Evolutionary conservation across 2,888 invertebrate species (phyloP).

Genomic region (Patella pellucida): DNA sequence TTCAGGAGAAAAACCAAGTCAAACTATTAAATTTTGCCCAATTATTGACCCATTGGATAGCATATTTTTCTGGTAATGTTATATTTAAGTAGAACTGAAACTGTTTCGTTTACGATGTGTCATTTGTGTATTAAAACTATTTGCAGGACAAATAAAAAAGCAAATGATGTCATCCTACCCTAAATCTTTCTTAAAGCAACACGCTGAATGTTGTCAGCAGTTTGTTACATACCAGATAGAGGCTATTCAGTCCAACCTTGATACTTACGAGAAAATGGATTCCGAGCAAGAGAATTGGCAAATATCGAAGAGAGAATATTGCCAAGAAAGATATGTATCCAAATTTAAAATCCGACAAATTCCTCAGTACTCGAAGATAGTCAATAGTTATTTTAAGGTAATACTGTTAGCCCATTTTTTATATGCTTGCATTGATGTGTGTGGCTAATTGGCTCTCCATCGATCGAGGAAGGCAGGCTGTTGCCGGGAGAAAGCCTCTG

Average conservation of each 20-base stretch:
- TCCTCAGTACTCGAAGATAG: constrained; percentile 31
- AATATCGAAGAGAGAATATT: constrained; percentile 40
- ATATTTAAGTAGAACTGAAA: too few species aligned
- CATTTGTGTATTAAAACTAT: background rate
- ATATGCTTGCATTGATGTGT: too few species aligned
- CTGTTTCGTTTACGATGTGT: background rate
- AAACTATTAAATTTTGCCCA: too few species aligned
- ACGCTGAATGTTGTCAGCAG: constrained; percentile 42
- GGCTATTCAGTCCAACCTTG: constrained; percentile 53
- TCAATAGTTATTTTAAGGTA: background rate
- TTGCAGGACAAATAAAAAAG: constrained; percentile 11
- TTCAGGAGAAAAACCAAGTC: too few species aligned
- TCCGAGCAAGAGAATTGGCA: constrained; percentile 33
- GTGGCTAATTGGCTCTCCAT: too few species aligned
- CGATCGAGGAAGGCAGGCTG: too few species aligned
- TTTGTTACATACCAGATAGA: constrained; percentile 52
- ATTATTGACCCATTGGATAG: too few species aligned
- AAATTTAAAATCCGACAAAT: constrained; percentile 38
- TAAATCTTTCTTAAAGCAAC: constrained; percentile 46
- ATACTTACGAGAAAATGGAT: constrained; percentile 38
- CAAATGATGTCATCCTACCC: constrained; percentile 36
- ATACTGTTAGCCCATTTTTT: too few species aligned
- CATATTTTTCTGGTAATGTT: too few species aligned
- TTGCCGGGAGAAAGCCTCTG: too few species aligned
- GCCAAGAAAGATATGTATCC: constrained; percentile 40